Evolutionary conservation across 2,888 invertebrate genomes (phyloP).

Genomic region (Harmothoe impar): DNA sequence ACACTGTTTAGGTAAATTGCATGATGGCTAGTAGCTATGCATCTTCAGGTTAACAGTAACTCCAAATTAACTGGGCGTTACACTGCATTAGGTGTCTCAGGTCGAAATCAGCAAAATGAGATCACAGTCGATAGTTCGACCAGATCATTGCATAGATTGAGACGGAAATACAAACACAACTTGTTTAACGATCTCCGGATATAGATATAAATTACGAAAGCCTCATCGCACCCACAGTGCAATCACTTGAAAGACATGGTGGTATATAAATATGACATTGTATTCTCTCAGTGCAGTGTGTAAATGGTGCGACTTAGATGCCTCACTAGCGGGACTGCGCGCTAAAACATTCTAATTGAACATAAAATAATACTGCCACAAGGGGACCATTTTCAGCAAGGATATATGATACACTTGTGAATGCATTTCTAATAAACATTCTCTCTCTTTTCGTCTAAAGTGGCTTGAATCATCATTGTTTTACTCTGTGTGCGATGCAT

Average conservation of each 20-base stretch:
- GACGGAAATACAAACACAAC: slow-evolving; percentile 35
- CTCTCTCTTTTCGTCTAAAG: neutral
- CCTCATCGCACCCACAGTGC: neutral
- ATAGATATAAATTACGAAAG: neutral
- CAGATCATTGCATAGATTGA: neutral
- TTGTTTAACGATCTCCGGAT: neutral
- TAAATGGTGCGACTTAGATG: neutral
- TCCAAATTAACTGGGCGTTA: neutral
- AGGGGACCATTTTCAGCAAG: neutral
- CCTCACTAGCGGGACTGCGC: neutral
- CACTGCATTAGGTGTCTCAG: neutral
- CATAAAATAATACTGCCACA: slow-evolving; percentile 38
- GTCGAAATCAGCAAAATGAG: slow-evolving; percentile 17
- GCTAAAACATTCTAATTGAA: slow-evolving; percentile 3
- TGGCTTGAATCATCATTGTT: neutral
- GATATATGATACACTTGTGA: neutral
- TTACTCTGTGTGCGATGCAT: neutral
- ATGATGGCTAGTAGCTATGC: slow-evolving; percentile 36
- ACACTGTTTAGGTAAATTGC: neutral
- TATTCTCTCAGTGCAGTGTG: neutral
- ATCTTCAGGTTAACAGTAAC: neutral
- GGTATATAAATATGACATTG: neutral
- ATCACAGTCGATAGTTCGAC: neutral
- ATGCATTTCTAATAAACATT: neutral
- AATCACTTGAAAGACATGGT: slow-evolving; percentile 10